Evolutionary conservation across 2,888 invertebrate genomes (phyloP), one percentile per base, ranked within the genome.

Genomic region (Camptogramma bilineatum): DNA sequence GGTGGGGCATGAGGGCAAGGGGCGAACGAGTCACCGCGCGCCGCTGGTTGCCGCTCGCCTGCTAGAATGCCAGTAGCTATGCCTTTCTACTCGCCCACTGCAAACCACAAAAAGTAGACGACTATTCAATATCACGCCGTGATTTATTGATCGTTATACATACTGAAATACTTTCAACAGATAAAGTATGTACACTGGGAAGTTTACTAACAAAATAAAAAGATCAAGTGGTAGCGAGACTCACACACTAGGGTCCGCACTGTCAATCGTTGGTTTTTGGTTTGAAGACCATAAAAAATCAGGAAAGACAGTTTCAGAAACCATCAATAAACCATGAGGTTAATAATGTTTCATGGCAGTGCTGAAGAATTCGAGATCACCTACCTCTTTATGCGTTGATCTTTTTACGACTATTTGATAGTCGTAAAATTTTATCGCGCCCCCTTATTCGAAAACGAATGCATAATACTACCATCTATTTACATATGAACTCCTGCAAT

Each of bases 331-430:
- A 57, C 21, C 50, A 13, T 42, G 42, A 39, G 8, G 48, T 47
- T 34, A 34, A 5, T 55, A 55, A 50, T 57, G 13, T 42, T 50
- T 10, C 21, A 46, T 19, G n/a, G 10, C 10, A 31, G 31, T 63
- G 52, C 63, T 56, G 68, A 74, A 66, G 73, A 75, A 77, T 77
- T 76, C 68, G 67, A 69, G 79, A 74, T 13, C 13, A 13, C 7
- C 17, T 1, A 42, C 60, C 69, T 77, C 75, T 78, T 73, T 77
- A 76, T 73, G 75, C 76, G 77, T 78, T 76, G 79, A 83, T 82
- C 75, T 72, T 83, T 81, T 84, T 83, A 84, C 80, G 82, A 82
- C 76, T 77, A 78, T 82, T 82, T 78, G 79, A 80, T 75, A 77
- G 74, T 74, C 80, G 76, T 84, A 82, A 82, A 83, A 74, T 79